phyloP scores from a whole-genome alignment of 2,888 invertebrate genomes.

The Chalcis sispes region DNA sequence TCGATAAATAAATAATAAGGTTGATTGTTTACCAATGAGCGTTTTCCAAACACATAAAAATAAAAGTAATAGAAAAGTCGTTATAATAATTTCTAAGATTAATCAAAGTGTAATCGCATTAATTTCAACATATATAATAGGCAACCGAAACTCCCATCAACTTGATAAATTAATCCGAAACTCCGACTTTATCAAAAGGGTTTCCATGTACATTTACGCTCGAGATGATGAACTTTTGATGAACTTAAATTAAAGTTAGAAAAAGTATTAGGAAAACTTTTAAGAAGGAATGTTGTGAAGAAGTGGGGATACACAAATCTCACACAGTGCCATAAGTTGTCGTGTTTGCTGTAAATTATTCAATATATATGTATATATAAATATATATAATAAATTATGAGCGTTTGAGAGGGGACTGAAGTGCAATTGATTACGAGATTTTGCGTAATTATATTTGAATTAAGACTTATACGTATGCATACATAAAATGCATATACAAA shows the following conservation, averaged over 20 bases:
- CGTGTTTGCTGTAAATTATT: slow-evolving; percentile 19
- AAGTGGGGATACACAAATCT: slow-evolving; percentile 30
- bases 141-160: slow-evolving; percentile 4
- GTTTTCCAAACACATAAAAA: too few species aligned
- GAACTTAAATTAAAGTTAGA: slow-evolving; percentile 30
- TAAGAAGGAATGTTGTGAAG: slow-evolving; percentile 24
- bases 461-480: not conserved
- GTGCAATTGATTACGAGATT: slow-evolving; percentile 50
- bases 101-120: not conserved
- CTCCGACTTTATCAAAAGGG: slow-evolving; percentile 36
- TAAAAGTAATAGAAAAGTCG: not conserved
- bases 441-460: not conserved
- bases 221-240: slow-evolving; percentile 38
- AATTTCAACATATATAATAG: not conserved
- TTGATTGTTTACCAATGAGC: too few species aligned
- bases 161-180: slow-evolving; percentile 30
- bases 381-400: slow-evolving; percentile 7
- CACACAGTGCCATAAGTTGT: slow-evolving; percentile 47
- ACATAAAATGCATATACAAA: not conserved
- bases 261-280: slow-evolving; percentile 31
- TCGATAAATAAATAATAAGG: too few species aligned
- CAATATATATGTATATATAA: slow-evolving; percentile 8
- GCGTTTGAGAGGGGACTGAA: slow-evolving; percentile 38
- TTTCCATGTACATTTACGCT: slow-evolving; percentile 19
- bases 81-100: not conserved